Evolutionary conservation across 2,888 invertebrate genomes (phyloP).

Genomic region (Ennomos erosarius): DNA sequence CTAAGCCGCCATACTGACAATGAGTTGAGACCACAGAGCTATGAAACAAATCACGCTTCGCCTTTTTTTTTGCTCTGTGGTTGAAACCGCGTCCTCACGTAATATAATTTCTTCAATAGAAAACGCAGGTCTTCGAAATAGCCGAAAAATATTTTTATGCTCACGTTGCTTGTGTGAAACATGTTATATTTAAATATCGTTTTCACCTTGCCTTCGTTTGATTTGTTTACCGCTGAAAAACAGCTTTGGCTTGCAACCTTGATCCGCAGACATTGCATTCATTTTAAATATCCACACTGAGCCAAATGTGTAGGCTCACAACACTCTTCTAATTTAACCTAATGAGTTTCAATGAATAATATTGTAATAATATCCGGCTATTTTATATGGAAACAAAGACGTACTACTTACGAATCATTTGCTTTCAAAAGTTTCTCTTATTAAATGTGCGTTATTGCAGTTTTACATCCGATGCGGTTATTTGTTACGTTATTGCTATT

Average conservation of each 20-base stretch:
- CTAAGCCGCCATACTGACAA: no score
- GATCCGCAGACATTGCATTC: slow-evolving; percentile 15
- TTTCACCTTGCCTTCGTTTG: slow-evolving; percentile 28
- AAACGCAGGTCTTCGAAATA: no score
- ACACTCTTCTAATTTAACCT: slow-evolving; percentile 19
- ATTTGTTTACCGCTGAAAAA: slow-evolving; percentile 24
- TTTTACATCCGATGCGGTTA: slow-evolving; percentile 24
- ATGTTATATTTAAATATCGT: slow-evolving; percentile 17
- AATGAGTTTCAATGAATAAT: slow-evolving; percentile 4
- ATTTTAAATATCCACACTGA: slow-evolving; percentile 9
- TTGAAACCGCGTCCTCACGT: no score
- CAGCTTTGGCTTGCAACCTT: slow-evolving; percentile 23
- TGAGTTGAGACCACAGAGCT: no score
- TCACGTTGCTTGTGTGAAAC: background rate
- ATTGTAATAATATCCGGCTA: slow-evolving; percentile 8
- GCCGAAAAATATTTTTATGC: background rate
- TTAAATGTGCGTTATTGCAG: slow-evolving; percentile 30
- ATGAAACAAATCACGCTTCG: no score
- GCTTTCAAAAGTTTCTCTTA: slow-evolving; percentile 40
- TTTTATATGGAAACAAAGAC: slow-evolving; percentile 30
- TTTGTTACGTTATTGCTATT: slow-evolving; percentile 10
- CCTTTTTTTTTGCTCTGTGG: no score
- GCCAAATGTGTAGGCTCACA: slow-evolving; percentile 9
- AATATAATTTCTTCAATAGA: no score
- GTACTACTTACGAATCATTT: slow-evolving; percentile 19